Conservation (phyloP, 2,113 vertebrate species). For the Martes martes region DNA sequence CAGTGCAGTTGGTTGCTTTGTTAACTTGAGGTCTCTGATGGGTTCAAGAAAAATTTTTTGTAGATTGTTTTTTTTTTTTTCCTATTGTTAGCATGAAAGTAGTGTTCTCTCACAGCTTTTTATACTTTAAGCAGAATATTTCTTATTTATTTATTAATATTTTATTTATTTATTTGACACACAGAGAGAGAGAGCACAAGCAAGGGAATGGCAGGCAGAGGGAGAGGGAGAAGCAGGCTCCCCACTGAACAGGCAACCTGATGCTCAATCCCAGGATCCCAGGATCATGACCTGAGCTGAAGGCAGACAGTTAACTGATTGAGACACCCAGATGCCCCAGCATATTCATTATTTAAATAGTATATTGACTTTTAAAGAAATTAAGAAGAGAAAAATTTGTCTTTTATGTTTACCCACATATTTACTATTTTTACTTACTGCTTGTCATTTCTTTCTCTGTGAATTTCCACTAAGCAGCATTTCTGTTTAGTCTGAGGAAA, state of each 20-base stretch:
- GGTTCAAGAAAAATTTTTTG: background rate
- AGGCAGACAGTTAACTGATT: background rate
- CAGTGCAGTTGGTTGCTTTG: background rate
- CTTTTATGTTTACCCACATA: background rate
- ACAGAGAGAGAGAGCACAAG: too few relatives aligned
- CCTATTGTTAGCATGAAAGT: background rate
- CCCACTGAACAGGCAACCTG: fast-evolving
- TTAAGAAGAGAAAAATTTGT: background rate
- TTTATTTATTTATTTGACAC: background rate
- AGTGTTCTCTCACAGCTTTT: background rate
- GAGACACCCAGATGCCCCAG: background rate
- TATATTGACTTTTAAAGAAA: background rate
- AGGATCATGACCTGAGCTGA: too few relatives aligned
- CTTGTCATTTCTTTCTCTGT: background rate
- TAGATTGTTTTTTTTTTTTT: background rate
- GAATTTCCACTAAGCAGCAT: background rate
- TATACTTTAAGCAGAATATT: background rate
- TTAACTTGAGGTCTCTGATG: background rate
- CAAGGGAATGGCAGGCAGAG: too few relatives aligned
- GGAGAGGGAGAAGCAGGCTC: too few relatives aligned
- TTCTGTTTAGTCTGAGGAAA: background rate
- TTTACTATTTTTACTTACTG: background rate
- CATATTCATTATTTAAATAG: background rate
- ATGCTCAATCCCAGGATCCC: too few relatives aligned
- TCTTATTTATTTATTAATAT: background rate